Conservation (phyloP, 2,113 vertebrate genomes). For the Bos javanicus region DNA sequence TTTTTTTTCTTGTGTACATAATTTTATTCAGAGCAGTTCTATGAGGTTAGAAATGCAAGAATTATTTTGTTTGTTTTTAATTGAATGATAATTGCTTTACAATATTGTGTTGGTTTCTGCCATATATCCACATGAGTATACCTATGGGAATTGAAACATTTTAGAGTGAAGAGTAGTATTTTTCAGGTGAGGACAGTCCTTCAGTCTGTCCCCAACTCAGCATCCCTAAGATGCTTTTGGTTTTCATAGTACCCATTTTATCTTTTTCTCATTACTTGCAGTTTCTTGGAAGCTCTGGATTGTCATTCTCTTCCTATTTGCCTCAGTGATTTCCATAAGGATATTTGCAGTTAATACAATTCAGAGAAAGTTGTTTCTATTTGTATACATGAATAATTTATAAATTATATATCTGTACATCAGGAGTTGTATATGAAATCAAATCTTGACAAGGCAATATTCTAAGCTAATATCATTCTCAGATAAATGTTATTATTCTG, state of each 20-base stretch:
- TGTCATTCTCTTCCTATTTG: neutral
- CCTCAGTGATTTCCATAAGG: neutral
- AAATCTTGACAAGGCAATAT: neutral
- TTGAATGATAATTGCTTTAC: neutral
- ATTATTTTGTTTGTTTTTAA: neutral
- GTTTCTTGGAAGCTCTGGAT: too few relatives aligned
- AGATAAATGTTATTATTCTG: neutral
- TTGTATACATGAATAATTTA: neutral
- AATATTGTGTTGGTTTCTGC: neutral
- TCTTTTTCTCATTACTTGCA: neutral
- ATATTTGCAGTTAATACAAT: rapidly evolving
- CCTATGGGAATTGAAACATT: rapidly evolving
- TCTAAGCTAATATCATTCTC: neutral
- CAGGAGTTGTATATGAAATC: neutral
- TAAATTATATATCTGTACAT: neutral
- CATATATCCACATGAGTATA: neutral
- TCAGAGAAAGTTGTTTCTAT: neutral
- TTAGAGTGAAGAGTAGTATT: neutral
- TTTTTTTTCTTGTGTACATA: neutral
- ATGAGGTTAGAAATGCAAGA: neutral
- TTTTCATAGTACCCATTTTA: neutral
- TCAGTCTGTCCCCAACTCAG: neutral
- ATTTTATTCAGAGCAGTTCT: neutral
- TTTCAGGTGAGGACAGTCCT: rapidly evolving
- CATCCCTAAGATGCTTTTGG: neutral